These are phyloP conservation scores for Otus scops DNA, from an alignment of 2,797 vertebrate genomes.

Conservation along the genomic window DNA sequence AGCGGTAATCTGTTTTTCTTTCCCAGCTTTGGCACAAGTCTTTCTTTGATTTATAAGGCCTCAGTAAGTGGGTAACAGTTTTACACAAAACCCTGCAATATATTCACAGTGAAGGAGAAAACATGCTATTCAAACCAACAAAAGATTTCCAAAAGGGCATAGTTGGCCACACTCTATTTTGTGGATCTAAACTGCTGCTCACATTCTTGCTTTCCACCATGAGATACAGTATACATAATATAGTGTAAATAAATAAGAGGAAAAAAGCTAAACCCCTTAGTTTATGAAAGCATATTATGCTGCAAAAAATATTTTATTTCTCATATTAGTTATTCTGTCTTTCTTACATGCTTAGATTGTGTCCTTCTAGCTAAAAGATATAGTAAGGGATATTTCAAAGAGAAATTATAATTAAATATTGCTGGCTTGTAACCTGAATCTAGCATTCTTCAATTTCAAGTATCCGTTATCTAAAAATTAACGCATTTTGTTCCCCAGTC, in stretches of 20 bases:
- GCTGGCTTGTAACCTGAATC: not conserved
- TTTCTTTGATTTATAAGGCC: not conserved
- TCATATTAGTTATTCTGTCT: not conserved
- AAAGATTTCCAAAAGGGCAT: not conserved
- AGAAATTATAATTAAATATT: not conserved
- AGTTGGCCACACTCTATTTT: not conserved
- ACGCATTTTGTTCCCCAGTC: not conserved
- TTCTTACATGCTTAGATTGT: not conserved
- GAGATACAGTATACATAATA: not conserved
- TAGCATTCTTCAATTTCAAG: not conserved
- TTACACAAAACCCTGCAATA: not conserved
- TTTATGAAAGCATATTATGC: not conserved
- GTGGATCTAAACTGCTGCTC: not conserved
- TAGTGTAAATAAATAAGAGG: not conserved
- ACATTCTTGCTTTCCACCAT: not conserved
- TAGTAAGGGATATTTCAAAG: not conserved
- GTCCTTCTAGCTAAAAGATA: not conserved
- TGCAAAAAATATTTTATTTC: not conserved
- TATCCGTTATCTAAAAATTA: not conserved
- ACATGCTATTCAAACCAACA: not conserved
- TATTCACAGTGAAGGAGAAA: not conserved
- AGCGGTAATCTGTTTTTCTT: conserved; percentile 27
- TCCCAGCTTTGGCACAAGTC: not conserved
- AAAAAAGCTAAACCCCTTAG: not conserved
- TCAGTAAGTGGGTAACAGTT: not conserved